These are phyloP conservation scores for Hybos culiciformis DNA, from an alignment of 2,888 invertebrate species.

Conservation along the genomic window DNA sequence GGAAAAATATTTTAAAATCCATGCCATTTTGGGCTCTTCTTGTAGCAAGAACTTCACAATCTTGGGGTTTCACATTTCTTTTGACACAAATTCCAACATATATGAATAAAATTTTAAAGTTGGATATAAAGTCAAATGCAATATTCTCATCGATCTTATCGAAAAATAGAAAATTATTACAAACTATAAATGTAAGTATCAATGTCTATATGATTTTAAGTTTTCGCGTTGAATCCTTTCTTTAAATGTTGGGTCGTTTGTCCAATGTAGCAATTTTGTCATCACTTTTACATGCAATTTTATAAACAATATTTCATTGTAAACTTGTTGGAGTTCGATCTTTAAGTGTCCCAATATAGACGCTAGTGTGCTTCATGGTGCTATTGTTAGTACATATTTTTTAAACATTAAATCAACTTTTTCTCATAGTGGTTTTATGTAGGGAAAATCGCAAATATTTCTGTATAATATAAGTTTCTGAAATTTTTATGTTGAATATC, in stretches of 20 bases:
- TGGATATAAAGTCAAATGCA: constrained; percentile 44
- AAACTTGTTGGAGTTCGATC: no score
- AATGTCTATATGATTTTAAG: constrained; percentile 26
- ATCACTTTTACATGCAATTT: no score
- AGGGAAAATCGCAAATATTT: no score
- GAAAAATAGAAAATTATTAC: constrained; percentile 38
- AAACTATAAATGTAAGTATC: constrained; percentile 29
- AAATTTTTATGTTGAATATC: no score
- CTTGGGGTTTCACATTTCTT: constrained; percentile 59
- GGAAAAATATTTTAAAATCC: constrained; percentile 48
- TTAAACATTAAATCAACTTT: no score
- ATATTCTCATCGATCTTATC: constrained; percentile 41
- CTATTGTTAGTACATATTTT: no score
- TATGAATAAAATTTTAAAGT: constrained; percentile 46
- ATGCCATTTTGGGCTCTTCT: constrained; percentile 45
- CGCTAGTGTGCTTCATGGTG: no score
- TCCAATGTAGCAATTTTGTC: constrained; percentile 27
- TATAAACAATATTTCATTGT: no score
- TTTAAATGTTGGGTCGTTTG: constrained; percentile 37
- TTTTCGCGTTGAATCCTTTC: constrained; percentile 40
- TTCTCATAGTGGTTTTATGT: no score
- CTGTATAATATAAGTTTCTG: no score
- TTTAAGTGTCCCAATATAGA: no score
- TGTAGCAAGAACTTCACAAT: constrained; percentile 47
- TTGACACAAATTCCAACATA: constrained; percentile 57